phyloP scores from a whole-genome alignment of 2,113 vertebrate genomes.

The Murina feae region DNA sequence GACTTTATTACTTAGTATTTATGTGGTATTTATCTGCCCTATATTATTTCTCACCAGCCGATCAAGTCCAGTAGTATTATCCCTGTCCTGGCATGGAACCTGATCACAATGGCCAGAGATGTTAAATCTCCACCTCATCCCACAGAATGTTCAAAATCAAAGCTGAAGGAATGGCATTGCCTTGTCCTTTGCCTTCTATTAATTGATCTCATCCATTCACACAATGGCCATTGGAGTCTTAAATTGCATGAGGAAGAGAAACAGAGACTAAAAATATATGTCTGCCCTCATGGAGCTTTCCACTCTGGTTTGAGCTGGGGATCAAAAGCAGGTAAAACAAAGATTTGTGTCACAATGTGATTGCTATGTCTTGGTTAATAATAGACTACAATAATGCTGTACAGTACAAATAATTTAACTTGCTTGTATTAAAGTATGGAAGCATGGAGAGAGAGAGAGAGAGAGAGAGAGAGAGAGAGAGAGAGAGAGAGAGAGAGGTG shows the following conservation, averaged over 20 bases:
- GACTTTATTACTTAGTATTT: conserved; percentile 74
- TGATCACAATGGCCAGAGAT: not conserved
- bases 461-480: not conserved
- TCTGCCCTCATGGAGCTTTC: not conserved
- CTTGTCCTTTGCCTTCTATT: not conserved
- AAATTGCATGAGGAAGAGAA: not conserved
- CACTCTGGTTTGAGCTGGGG: not conserved
- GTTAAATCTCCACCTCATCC: not conserved
- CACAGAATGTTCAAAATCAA: not conserved
- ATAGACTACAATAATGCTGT: not conserved
- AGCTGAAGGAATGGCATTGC: not conserved
- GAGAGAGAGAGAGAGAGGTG: not conserved
- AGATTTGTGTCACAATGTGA: not conserved
- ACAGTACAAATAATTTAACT: not conserved
- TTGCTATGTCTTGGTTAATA: not conserved
- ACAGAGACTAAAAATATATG: not conserved
- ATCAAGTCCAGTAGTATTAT: conserved; percentile 28
- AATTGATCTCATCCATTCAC: not conserved
- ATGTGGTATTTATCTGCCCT: conserved; percentile 47
- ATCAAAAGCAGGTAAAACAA: not conserved
- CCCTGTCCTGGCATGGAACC: not conserved
- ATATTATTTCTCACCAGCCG: conserved; percentile 49
- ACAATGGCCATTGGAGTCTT: not conserved
- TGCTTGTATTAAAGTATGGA: not conserved
- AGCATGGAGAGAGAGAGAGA: not conserved